Evolutionary conservation across 2,113 vertebrate genomes (phyloP).

Genomic region (Bos indicus): DNA sequence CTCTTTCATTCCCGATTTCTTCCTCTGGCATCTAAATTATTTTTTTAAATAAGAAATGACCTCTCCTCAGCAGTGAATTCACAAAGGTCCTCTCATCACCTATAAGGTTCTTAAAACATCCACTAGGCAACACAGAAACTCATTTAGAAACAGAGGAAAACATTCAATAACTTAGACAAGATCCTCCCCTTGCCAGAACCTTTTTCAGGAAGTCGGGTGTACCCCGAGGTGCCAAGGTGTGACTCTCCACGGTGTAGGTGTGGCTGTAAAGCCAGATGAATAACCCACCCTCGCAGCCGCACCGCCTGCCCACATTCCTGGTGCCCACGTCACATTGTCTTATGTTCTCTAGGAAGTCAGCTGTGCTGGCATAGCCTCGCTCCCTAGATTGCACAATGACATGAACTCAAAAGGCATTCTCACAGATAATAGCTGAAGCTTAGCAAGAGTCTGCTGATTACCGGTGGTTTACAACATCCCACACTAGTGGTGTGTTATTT

Average conservation of each 20-base stretch:
- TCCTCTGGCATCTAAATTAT: conserved; percentile 3
- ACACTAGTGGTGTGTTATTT: conserved; percentile 13
- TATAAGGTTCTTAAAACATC: neutral
- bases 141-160: neutral
- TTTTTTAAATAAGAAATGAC: neutral
- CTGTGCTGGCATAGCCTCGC: neutral
- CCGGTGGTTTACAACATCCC: conserved; percentile 3
- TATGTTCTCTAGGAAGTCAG: neutral
- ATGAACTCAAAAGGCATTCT: neutral
- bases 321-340: neutral
- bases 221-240: neutral
- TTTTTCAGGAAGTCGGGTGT: neutral
- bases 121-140: neutral
- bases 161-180: neutral
- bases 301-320: neutral
- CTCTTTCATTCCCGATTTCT: neutral
- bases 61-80: neutral
- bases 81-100: neutral
- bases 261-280: neutral
- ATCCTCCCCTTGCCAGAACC: neutral
- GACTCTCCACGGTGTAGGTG: neutral
- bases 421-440: neutral
- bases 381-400: conserved; percentile 2
- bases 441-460: neutral
- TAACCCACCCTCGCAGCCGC: neutral